Evolutionary conservation across 2,113 vertebrate species (phyloP), one percentile per base, ranked within the genome.

Genomic region (Fulmarus glacialis): DNA sequence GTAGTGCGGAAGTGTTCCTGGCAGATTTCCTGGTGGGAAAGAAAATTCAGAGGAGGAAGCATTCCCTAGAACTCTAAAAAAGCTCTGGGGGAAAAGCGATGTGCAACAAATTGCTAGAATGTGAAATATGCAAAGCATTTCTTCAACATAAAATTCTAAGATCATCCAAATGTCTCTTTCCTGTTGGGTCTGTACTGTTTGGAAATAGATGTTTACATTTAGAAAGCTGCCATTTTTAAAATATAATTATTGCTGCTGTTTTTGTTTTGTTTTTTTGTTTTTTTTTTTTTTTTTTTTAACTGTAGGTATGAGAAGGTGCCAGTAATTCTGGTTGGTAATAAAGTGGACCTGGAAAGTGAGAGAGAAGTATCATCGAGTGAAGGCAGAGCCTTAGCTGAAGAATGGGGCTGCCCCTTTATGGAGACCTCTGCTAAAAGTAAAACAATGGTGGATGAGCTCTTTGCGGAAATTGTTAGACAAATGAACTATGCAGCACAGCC

Each of bases 341-440:
- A 99, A 96, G 99, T 99, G 98, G 99, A 99, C 98, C 98, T 99
- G 98, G 99, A 99, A 94, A 99, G 99, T 56, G 99, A 99, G 98
- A 92, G 99, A 95, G 99, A 99, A 97, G 99, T 99, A 58, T 99
- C 99, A 1, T 98, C 99, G 48, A 99, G 96, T 24, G 99, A 99
- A 97, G 99, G 99, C 67, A 99, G 99, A 97, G 99, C 99, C 34
- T 98, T 99, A 91, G 99, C 99, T 5, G 99, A 99, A 98, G 99
- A 99, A 98, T 99, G 99, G 99, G 99, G 99, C 96, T 99, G 99
- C 97, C 99, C 99, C n/a, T 99, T 99, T 95, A 99, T 99, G 99
- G 99, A 99, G 98, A 99, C 99, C 22, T 99, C 99, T 10, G 99
- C 99, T 96, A 99, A 99, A 98, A 99, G 99, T 98, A 99, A 99